Conservation (phyloP, 2,113 vertebrate genomes). For the Phaethon lepturus region DNA sequence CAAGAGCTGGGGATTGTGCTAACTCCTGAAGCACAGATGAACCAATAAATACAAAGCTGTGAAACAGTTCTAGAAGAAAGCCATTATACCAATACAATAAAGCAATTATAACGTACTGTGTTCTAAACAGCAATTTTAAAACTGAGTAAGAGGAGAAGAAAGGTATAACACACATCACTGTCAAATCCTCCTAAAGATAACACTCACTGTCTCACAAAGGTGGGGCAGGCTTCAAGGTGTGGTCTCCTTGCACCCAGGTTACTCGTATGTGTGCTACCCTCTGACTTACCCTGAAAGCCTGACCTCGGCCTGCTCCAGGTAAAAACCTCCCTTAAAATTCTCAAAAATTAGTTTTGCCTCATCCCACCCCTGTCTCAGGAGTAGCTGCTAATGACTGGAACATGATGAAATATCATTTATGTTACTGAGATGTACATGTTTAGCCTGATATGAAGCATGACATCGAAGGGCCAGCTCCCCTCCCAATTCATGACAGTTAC, state of each 20-base stretch:
- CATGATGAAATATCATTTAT: background rate
- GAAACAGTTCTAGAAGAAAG: background rate
- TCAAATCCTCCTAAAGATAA: background rate
- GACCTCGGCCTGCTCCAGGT: background rate
- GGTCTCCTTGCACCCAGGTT: background rate
- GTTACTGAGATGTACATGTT: background rate
- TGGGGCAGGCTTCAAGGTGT: rapidly evolving
- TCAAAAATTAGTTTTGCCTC: background rate
- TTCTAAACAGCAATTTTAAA: background rate
- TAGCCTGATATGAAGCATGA: background rate
- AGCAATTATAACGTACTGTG: background rate
- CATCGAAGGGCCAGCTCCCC: background rate
- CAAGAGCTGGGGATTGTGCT: background rate
- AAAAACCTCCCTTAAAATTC: background rate
- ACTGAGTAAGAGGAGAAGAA: background rate
- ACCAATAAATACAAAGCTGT: background rate
- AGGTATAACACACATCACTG: background rate
- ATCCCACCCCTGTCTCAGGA: background rate
- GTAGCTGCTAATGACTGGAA: background rate
- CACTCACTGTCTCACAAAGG: background rate
- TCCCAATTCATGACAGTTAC: background rate
- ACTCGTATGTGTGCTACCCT: background rate
- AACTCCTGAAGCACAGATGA: background rate
- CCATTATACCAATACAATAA: background rate
- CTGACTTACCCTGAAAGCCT: background rate